Base-by-base conservation (phyloP, 2,797 vertebrate species). In the Florisuga fusca region DNA sequence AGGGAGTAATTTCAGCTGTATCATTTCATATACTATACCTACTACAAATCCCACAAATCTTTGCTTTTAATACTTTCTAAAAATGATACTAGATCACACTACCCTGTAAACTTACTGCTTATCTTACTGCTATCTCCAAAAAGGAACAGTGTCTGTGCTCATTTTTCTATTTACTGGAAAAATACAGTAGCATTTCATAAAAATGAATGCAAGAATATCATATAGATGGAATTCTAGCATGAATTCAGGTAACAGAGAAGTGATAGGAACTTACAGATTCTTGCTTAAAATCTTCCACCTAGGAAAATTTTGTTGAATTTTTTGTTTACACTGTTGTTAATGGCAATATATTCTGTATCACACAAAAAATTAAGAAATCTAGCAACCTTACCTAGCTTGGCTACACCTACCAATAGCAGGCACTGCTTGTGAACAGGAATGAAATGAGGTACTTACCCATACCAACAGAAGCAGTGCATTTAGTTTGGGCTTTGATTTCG, bases 401-500 rank as follows among this genome's bases (percentile, higher is more conserved):
- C 64, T 43, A 58, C 8, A 38, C 25, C 29, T 54, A 75, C 46
- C 12, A 43, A 58, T 11, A 81, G 55, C 10, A 80, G 29, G 29
- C 27, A 64, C 10, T 33, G 33, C 61, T 48, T 58, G 21, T 26
- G n/a, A 86, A 64, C 13, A 68, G 66, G 83, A 83, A 55, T 41
- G 9, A 36, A 26, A 38, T 21, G 27, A 80, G 12, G 34, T 88
- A 97, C 99, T 97, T 84, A 99, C 99, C 98, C 98, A 99, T 99
- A 93, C 99, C 99, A 97, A 99, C 97, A 71, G 99, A 99, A 90
- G 99, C 99, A 38, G 98, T 97, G 96, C 99, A 99, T 89, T 98
- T 98, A 1, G 99, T 99, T 81, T 98, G 99, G 94, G 98, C 98
- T 97, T 97, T 98, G 96, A 99, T 99, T 95, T 99, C 99, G 5